Evolutionary conservation across 2,888 invertebrate species (phyloP).

Genomic region (Eristalinus aeneus): DNA sequence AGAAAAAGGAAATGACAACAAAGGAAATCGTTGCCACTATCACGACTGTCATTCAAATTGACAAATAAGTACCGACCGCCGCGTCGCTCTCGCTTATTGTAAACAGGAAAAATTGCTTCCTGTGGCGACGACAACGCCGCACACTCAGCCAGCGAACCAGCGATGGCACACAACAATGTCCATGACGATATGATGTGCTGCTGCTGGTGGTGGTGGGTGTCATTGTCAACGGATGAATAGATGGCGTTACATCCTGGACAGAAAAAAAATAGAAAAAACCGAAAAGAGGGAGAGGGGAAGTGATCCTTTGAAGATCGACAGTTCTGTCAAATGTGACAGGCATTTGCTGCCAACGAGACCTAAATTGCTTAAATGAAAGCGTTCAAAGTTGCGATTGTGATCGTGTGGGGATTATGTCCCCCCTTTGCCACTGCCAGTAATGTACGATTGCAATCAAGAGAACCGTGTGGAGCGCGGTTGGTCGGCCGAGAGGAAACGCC

Average conservation of each 20-base stretch:
- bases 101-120: conserved; percentile 71
- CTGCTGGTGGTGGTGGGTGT: conserved; percentile 46
- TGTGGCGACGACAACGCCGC: conserved; percentile 31
- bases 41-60: conserved; percentile 68
- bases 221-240: conserved; percentile 56
- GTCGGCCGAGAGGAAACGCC: conserved; percentile 42
- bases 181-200: neutral
- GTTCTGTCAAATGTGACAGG: conserved; percentile 62
- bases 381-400: conserved; percentile 18
- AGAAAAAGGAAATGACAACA: conserved; percentile 70
- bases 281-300: neutral
- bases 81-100: conserved; percentile 29
- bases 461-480: neutral
- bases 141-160: neutral
- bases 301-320: conserved; percentile 58
- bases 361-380: neutral
- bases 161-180: neutral
- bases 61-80: conserved; percentile 65
- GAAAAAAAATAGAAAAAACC: conserved; percentile 19
- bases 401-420: conserved; percentile 25
- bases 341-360: too few species aligned
- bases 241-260: conserved; percentile 70
- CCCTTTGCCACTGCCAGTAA: neutral
- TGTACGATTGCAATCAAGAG: conserved; percentile 16
- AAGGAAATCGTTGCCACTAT: conserved; percentile 70